Base-by-base conservation (phyloP, 2,797 vertebrate species). In the Cryptoblepharus egeriae region DNA sequence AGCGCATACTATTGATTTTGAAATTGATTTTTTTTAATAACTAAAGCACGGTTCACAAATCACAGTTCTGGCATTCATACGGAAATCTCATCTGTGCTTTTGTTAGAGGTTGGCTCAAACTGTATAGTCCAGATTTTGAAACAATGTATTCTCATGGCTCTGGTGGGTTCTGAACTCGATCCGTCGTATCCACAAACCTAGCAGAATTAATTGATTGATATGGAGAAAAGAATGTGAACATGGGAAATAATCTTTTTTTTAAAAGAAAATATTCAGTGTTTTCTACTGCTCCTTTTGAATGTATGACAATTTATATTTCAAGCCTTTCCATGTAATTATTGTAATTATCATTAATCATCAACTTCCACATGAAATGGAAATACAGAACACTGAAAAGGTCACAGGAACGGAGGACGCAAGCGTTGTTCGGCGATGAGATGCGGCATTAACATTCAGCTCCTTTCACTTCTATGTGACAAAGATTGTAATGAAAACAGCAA, bases 301-400 rank as follows among this genome's bases (percentile, higher is more conserved):
- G 87, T 94, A 89, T 93, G 85, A 88, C 83, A 91, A 93, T 91
- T 92, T 94, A 88, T 93, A 90, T 93, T 93, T 93, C 81, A 75
- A 91, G 77, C 75, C 77, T 91, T 83, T 93, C 83, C 85, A 87
- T 93, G 76, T 92, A 92, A 92, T 94, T 94, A 92, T 94, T 92
- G 88, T 92, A 93, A 92, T 94, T 91, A 94, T 89, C 88, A 94
- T 93, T 95, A 95, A 93, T 95, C 91, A 94, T 90, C 88, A 94
- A 85, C 88, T 93, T 94, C 90, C 92, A 94, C 81, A 91, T 90
- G 89, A 89, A 92, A 93, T 85, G 87, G 89, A 94, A 95, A 92
- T 75, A 90, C 79, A 88, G 79, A 92, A 89, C 85, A 87, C 77
- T 3, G 3, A 90, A 95, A 95, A 93, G 89, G 93, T 94, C 94